Base-by-base conservation (phyloP, 2,113 vertebrate genomes). In the Promerops cafer region DNA sequence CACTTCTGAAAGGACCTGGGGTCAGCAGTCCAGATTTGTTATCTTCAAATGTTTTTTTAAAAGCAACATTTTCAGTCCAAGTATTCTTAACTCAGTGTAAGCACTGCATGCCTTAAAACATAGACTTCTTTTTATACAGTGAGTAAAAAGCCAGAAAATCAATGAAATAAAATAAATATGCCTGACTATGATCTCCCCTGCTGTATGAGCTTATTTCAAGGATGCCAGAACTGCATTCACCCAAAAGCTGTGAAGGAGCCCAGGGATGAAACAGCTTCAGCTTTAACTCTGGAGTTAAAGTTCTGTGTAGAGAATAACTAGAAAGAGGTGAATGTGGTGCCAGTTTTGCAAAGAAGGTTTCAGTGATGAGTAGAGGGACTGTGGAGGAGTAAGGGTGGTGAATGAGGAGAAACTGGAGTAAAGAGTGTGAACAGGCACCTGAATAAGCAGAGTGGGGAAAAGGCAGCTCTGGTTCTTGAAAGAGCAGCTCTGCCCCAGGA, bases 341-440 rank as follows among this genome's bases (percentile, higher is more conserved):
- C 27, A 27, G 44, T 33, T 87, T 84, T 40, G 64, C 77, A 78
- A 10, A 63, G 18, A 53, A 54, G n/a, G 21, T 59, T 75, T 85
- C 39, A 47, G 28, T 50, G 60, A 37, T 0, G 10, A 61, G 20
- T 4, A 49, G 54, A 66, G 30, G 40, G 44, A 39, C 31, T 35
- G 0, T 1, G 1, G 50, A 81, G 59, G 21, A 57, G 54, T 31
- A 20, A 61, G 18, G 13, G 12, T 2, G 11, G 22, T 17, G 8
- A 52, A 53, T 40, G 27, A 44, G 27, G 50, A 69, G n/a, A 61
- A 87, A 47, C 14, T 22, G 50, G 40, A 69, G 37, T 56, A 35
- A 56, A 66, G 50, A 39, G 40, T 33, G 21, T 37, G 45, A 91
- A 30, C 11, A 57, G 40, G 22, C 17, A 74, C 17, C 16, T 6